Percentiles rank a stretch among this genome's conserved stretches.
Conservation (phyloP, 64 coral and sea anemone genomes). For the Trachythela sp. region DNA sequence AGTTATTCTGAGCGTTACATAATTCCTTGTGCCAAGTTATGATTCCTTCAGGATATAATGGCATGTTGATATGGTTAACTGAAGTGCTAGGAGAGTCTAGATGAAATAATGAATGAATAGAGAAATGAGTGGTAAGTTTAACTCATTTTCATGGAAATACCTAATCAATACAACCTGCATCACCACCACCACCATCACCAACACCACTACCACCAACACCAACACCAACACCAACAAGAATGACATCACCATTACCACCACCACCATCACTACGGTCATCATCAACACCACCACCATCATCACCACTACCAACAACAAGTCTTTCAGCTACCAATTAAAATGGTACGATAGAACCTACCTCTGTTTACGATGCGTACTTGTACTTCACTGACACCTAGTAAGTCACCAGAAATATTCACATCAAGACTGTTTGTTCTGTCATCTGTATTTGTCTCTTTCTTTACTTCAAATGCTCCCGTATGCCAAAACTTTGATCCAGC, state of each 20-base stretch:
- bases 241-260: too few species aligned
- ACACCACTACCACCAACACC: too few species aligned
- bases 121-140: too few species aligned
- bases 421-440: conserved; percentile 6
- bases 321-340: too few species aligned
- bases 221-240: too few species aligned
- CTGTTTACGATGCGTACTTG: conserved; percentile 51
- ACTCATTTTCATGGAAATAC: too few species aligned
- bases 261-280: too few species aligned
- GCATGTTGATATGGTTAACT: not conserved
- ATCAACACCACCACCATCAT: too few species aligned
- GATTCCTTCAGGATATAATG: not conserved
- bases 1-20: conserved; percentile 67
- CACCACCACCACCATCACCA: too few species aligned
- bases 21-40: conserved; percentile 69
- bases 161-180: too few species aligned
- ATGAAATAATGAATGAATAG: not conserved
- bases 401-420: conserved; percentile 12
- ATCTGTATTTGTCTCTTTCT: conserved; percentile 51
- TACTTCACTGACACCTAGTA: conserved; percentile 47
- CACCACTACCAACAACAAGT: too few species aligned
- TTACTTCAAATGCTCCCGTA: conserved; percentile 91
- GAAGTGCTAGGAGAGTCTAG: not conserved
- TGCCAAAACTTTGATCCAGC: conserved; percentile 97
- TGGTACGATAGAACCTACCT: not conserved